Base-by-base conservation (phyloP, 1,140 invertebrate genomes). In the Atta colombica region DNA sequence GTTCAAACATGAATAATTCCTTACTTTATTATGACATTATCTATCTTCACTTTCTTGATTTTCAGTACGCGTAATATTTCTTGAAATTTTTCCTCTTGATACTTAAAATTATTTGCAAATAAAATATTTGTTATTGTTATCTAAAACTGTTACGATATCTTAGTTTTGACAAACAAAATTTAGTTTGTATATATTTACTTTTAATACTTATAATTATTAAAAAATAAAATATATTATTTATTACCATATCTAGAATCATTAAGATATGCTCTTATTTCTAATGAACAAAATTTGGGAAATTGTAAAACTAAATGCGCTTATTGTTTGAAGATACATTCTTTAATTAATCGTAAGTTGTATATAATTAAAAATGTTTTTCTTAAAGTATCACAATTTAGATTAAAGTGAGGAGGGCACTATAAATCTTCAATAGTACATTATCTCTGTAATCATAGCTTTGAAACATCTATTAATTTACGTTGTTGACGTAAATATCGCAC, bases 1-100 rank as follows among this genome's bases (percentile, higher is more conserved):
- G n/a, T 51, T 14, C 39, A 74, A n/a, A 61, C 25, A 49, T 16
- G 69, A 60, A 61, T 49, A 60, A 55, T 82, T 31, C 7, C 53
- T 74, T 60, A 60, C 53, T 45, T n/a, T 55, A 28, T 53, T 51
- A 12, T 8, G 35, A 49, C 28, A 78, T 82, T 82, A 61, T 72
- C 7, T 31, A 18, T 49, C 12, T 58, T 28, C 12, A n/a, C 5
- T 82, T 14, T 6, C 12, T 60, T 71, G 14, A 49, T 31, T 7
- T 39, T 39, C 45, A 28, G 1, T 7, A 16, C 25, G 21, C 25
- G 5, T 21, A 66, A 31, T 51, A 25, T 66, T 53, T 53, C 10
- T 25, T 35, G 14, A 28, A 28, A 35, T 51, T 51, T 21, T 14
- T 25, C 3, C 18, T 25, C 21, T 21, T n/a, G 16, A 58, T n/a